Evolutionary conservation across 2,797 vertebrate species (phyloP).

Genomic region (Holocentrus rufus): DNA sequence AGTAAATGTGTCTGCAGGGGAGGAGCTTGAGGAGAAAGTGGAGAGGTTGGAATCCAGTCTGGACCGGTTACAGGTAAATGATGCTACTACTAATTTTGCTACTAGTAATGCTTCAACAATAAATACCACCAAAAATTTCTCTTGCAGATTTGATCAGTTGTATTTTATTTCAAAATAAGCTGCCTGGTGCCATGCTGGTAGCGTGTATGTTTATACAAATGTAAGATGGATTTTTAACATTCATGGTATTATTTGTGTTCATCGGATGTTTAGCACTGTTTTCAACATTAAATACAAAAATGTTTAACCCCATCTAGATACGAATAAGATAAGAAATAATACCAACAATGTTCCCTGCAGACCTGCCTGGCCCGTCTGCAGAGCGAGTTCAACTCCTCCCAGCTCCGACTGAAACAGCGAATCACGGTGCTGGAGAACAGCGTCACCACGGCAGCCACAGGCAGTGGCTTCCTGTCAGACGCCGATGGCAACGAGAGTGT

Average conservation of each 20-base stretch:
- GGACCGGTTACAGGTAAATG: constrained; percentile 83
- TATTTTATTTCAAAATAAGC: too few species aligned
- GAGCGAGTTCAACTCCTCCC: constrained; percentile 86
- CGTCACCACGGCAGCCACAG: constrained; percentile 38
- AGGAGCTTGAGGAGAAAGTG: constrained; percentile 86
- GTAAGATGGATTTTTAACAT: too few species aligned
- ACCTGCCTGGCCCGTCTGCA: constrained; percentile 87
- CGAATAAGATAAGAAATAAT: not conserved
- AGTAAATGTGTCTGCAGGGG: constrained; percentile 78
- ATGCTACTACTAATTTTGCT: not conserved
- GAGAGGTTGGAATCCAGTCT: constrained; percentile 86
- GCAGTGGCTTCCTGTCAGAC: constrained; percentile 78
- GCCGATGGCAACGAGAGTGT: constrained; percentile 68
- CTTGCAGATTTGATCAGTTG: too few species aligned
- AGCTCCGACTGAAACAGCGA: constrained; percentile 90
- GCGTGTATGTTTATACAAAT: too few species aligned
- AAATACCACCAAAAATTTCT: too few species aligned
- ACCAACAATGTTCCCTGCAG: constrained; percentile 40
- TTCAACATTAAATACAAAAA: too few species aligned
- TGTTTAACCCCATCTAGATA: too few species aligned
- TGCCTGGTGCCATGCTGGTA: too few species aligned
- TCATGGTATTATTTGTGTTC: too few species aligned
- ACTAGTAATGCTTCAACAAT: not conserved
- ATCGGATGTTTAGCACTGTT: too few species aligned
- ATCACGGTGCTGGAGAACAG: constrained; percentile 84